Base-by-base conservation (phyloP, 2,113 vertebrate species). In the Oreotrochilus melanogaster region DNA sequence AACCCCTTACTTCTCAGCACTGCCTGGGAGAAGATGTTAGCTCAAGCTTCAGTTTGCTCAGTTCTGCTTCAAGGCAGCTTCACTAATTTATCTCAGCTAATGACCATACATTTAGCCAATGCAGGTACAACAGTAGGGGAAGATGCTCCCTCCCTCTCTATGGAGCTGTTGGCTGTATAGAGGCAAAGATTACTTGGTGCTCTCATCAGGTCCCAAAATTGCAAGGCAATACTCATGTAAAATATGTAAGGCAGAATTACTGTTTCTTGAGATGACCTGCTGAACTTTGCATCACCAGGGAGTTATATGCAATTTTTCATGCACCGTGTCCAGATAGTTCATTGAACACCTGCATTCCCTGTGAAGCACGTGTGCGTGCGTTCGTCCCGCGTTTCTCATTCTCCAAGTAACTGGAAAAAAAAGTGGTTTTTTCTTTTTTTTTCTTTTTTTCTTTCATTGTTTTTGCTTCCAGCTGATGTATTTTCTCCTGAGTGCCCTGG, bases 401-500 rank as follows among this genome's bases (percentile, higher is more conserved):
- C 54, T 66, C 57, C 30, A 2, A 14, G 7, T 75, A 73, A 65
- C 75, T 42, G 16, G 57, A 39, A 74, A 78, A 78, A 70, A n/a
- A 19, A 18, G 9, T 5, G 11, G 30, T 9, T 30, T 18, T 23
- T 18, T 28, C 51, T 53, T 33, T 30, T 24, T 76, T 64, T 88
- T 15, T 11, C 16, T 96, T 47, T 91, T 66, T 95, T 93, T 19
- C 15, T 28, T 54, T 53, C 31, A 27, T 24, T 76, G 61, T 11
- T 18, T 47, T 47, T 47, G 45, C 48, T 96, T 93, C 14, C 98
- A 99, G 99, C 95, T 99, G 37, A 76, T 98, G 10, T 99, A 99
- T 96, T 99, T 99, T 64, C n/a, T 99, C 91, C 97, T 99, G 96
- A 99, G 98, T 2, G 96, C 98, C 25, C 83, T 99, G 22, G 98